phyloP scores from a whole-genome alignment of 2,797 vertebrate species.

The Alfaro cultratus region DNA sequence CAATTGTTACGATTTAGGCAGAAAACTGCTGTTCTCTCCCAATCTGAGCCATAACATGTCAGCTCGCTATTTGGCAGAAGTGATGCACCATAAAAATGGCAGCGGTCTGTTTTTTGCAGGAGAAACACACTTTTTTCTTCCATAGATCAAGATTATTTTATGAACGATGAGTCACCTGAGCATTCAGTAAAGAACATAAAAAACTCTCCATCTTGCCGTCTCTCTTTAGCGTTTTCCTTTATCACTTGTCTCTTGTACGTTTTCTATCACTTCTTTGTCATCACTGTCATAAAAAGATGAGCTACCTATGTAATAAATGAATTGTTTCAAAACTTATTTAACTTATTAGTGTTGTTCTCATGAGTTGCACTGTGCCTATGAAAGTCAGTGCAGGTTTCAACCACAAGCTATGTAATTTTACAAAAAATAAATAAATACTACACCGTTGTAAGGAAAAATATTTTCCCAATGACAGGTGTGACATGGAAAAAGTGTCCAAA shows the following conservation, averaged over 20 bases:
- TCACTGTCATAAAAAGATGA: conserved; percentile 20
- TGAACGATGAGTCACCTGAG: conserved; percentile 51
- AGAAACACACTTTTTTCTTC: neutral
- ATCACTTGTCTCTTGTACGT: conserved; percentile 27
- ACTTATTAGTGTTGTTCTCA: neutral
- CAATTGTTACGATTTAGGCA: conserved; percentile 29
- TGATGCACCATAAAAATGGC: conserved; percentile 36
- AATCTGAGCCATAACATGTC: conserved; percentile 15
- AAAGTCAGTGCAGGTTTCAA: neutral
- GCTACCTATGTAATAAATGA: conserved; percentile 9
- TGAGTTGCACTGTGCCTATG: neutral
- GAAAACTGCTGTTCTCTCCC: conserved; percentile 22
- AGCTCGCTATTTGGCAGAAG: conserved; percentile 24
- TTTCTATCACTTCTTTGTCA: conserved; percentile 50
- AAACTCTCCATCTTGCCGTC: conserved; percentile 28
- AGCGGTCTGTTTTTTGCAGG: conserved; percentile 11
- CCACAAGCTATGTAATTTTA: neutral
- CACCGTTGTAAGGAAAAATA: neutral
- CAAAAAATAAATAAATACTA: no score
- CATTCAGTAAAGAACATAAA: conserved; percentile 51
- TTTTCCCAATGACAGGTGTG: neutral
- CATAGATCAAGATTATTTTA: conserved; percentile 45
- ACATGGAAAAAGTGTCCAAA: no score
- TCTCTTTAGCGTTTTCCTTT: conserved; percentile 37
- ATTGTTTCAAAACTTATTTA: conserved; percentile 16